phyloP scores from a whole-genome alignment of 2,113 vertebrate genomes.

The Gobiocypris rarus region DNA sequence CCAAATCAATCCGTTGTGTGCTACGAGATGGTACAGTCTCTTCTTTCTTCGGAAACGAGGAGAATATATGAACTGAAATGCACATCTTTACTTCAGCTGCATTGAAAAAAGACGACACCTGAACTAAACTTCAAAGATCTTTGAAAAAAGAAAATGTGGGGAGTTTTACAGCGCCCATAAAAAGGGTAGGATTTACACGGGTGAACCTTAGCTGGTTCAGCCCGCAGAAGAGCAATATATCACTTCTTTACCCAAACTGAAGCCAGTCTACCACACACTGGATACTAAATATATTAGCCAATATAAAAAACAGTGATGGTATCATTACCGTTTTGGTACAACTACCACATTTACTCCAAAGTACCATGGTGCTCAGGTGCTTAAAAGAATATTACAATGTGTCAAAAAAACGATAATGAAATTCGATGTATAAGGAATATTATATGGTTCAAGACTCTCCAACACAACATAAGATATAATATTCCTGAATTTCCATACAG shows the following conservation, averaged over 20 bases:
- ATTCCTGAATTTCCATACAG: conserved; percentile 2
- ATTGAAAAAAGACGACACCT: conserved; percentile 68
- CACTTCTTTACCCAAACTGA: conserved; percentile 55
- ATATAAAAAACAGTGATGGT: background rate
- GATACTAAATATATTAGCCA: conserved; percentile 8
- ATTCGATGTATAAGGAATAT: background rate
- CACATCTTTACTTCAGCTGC: conserved; percentile 19
- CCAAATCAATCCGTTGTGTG: conserved; percentile 66
- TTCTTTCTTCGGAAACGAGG: conserved; percentile 5
- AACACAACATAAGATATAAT: background rate
- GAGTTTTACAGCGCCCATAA: conserved; percentile 79
- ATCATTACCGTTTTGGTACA: background rate
- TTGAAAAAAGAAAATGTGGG: conserved; percentile 69
- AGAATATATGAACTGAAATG: conserved; percentile 53
- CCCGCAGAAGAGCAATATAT: conserved; percentile 70
- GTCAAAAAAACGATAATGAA: too few relatives aligned
- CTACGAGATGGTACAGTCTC: background rate
- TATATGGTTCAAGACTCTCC: background rate
- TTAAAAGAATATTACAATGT: background rate
- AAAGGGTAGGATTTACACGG: conserved; percentile 75
- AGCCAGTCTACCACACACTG: background rate
- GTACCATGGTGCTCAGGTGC: background rate
- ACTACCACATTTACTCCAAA: background rate
- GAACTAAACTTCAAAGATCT: conserved; percentile 77
- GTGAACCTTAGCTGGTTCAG: conserved; percentile 72